A percentile compares a stretch with the other conserved stretches of the same genome.
Conservation (phyloP, 2,888 invertebrate species). For the Salpingus planirostris region DNA sequence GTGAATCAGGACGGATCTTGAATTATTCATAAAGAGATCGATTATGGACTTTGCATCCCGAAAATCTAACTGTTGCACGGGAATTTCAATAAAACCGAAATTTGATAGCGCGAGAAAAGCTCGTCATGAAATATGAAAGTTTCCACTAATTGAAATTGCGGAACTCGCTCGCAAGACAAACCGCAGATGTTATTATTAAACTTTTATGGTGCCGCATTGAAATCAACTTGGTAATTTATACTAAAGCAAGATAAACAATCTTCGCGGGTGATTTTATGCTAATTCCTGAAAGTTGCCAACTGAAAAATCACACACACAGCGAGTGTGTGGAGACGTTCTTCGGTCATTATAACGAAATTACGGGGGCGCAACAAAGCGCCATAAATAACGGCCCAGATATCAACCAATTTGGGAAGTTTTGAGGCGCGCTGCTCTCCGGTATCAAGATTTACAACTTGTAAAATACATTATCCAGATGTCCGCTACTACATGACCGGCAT, state of each 20-base stretch:
- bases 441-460: constrained; percentile 25
- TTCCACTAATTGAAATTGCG: background rate
- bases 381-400: constrained; percentile 9
- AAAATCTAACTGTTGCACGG: no score
- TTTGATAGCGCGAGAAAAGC: no score
- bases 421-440: constrained; percentile 4
- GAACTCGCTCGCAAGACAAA: background rate
- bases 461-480: constrained; percentile 27
- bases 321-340: background rate
- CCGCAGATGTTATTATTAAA: constrained; percentile 3
- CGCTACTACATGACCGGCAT: constrained; percentile 25
- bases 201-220: constrained; percentile 7
- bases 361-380: constrained; percentile 4
- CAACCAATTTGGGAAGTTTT: constrained; percentile 10
- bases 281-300: background rate
- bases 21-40: no score
- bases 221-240: constrained; percentile 7
- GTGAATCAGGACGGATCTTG: no score
- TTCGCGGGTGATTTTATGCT: no score
- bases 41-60: no score
- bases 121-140: background rate
- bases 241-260: background rate
- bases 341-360: constrained; percentile 6
- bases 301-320: background rate
- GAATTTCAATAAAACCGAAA: no score